Conservation (phyloP, 2,888 invertebrate species). For the Sceliomorpha sp. region DNA sequence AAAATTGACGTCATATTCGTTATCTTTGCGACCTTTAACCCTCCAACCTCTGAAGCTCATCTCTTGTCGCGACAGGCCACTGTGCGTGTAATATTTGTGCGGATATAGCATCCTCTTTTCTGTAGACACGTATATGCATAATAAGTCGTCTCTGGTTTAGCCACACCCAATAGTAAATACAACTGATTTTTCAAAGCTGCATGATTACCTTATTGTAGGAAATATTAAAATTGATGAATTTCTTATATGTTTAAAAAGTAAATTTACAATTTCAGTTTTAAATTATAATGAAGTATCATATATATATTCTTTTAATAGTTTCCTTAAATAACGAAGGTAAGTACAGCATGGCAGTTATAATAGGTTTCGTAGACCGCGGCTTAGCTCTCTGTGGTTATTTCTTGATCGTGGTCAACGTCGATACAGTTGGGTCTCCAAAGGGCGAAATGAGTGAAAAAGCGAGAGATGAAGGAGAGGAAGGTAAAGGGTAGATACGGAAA, state of each 20-base stretch:
- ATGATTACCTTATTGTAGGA: not conserved
- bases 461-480: constrained; percentile 58
- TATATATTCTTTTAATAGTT: constrained; percentile 32
- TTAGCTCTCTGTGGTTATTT: constrained; percentile 58
- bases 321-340: constrained; percentile 38
- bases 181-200: constrained; percentile 5
- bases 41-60: constrained; percentile 58
- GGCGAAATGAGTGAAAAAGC: constrained; percentile 49
- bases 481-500: constrained; percentile 55
- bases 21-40: constrained; percentile 78
- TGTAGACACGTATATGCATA: constrained; percentile 71
- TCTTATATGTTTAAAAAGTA: too few relatives aligned
- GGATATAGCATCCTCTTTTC: constrained; percentile 56
- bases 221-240: not conserved
- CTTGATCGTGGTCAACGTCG: constrained; percentile 62
- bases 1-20: constrained; percentile 80
- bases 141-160: constrained; percentile 70
- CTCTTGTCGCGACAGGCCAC: constrained; percentile 17
- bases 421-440: constrained; percentile 52
- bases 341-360: constrained; percentile 45
- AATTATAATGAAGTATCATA: constrained; percentile 33
- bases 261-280: not conserved
- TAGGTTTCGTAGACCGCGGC: constrained; percentile 56
- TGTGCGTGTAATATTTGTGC: constrained; percentile 38
- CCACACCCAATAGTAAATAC: constrained; percentile 65